A percentile compares a stretch with the other conserved stretches of the same genome.
phyloP scores from a whole-genome alignment of 2,113 vertebrate species.

The Pelmatolapia mariae region DNA sequence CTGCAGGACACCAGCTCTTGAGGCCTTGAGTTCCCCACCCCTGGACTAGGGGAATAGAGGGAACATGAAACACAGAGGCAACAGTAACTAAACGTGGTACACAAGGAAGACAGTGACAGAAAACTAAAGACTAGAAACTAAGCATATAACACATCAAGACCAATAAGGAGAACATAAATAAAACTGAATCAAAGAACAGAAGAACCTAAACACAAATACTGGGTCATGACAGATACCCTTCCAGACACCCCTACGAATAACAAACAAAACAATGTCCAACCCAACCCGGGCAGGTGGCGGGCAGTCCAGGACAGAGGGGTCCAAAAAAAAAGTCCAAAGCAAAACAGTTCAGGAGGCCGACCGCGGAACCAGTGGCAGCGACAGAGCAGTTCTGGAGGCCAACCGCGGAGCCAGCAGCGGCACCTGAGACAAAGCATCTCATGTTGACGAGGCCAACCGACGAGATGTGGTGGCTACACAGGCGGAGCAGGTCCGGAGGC shows the following conservation, averaged over 20 bases:
- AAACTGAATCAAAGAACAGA: neutral
- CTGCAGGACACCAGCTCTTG: neutral
- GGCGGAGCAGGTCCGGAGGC: neutral
- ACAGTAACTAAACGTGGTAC: neutral
- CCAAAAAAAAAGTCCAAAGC: neutral
- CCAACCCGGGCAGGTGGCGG: rapidly evolving
- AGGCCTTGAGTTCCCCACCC: neutral
- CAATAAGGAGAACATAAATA: neutral
- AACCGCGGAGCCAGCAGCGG: neutral
- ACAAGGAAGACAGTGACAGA: neutral
- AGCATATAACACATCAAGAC: neutral
- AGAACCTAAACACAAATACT: neutral
- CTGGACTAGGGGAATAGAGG: neutral
- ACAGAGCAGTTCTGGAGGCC: neutral
- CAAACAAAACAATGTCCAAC: neutral
- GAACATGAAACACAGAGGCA: neutral
- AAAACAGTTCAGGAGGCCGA: rapidly evolving
- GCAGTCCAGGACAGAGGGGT: rapidly evolving
- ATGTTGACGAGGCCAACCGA: rapidly evolving
- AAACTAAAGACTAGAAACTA: neutral
- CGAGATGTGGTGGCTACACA: neutral
- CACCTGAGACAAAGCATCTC: neutral
- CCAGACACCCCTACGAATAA: neutral
- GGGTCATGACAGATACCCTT: neutral
- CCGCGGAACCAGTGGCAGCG: rapidly evolving